Evolutionary conservation across 2,888 invertebrate species (phyloP), one percentile per base, ranked within the genome.

Genomic region (Lepidochrysops patricia): DNA sequence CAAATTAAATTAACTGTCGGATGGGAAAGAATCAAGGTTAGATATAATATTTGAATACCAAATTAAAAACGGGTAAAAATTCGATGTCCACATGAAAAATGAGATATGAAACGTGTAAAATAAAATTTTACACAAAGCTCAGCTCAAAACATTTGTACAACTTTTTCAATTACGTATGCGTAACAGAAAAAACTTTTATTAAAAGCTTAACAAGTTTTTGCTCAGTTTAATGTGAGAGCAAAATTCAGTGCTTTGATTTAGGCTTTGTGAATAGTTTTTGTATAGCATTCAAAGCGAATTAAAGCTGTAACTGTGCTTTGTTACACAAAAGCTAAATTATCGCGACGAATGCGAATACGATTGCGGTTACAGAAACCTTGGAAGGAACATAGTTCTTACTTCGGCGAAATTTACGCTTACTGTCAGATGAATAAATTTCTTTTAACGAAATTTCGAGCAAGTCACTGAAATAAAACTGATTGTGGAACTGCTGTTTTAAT

Each of bases 81-180:
- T 15, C 7, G 6, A 50, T 13, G 50, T 25, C 13, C 26, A 27
- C 27, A 52, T 15, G 7, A 26, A 27, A 15, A 23, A 12, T 12
- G 2, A 13, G 13, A 32, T 7, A 19, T 27, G 23, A 29, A 54
- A 54, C 27, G 9, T 52, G 27, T 6, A 26, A 50, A 52, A 25
- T 13, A 4, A 27, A 7, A 32, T 54, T 26, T 50, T 32, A 19
- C 12, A 54, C 29, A 54, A 54, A 29, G 32, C 54, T 9, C 32
- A 2, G 12, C 12, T 29, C 19, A 54, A 29, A 54, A 32, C 29
- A 54, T 32, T 52, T 32, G 15, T 4, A 29, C 19, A 54, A 54
- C 54, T 54, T 54, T 54, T 54, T 32, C 54, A 54, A 54, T 54
- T 54, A 54, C 32, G 32, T 54, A 54, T 32, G 54, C 54, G 54